These are phyloP conservation scores for Chaetodon auriga DNA, from an alignment of 2,113 vertebrate species.

Conservation along the genomic window DNA sequence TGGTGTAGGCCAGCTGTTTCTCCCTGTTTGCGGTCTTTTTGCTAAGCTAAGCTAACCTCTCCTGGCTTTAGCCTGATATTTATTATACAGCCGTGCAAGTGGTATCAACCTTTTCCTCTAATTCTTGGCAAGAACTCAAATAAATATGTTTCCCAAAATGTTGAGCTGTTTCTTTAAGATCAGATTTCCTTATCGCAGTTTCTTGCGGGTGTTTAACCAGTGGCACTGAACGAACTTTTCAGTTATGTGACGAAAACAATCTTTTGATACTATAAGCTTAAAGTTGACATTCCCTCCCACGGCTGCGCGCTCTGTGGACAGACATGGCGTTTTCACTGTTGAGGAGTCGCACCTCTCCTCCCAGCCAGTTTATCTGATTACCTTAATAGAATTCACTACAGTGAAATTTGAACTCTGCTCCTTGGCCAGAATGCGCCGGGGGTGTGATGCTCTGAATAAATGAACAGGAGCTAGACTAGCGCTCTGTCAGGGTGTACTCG, in stretches of 20 bases:
- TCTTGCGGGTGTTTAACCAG: not conserved
- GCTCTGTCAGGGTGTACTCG: slow-evolving; percentile 37
- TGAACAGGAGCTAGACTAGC: slow-evolving; percentile 56
- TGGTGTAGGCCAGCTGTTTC: not conserved
- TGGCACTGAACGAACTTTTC: not conserved
- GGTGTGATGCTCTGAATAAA: slow-evolving; percentile 56
- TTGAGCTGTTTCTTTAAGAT: not conserved
- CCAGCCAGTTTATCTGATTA: slow-evolving; percentile 60
- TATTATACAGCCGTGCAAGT: too few species aligned
- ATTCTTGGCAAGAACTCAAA: not conserved
- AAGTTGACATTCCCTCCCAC: slow-evolving; percentile 11
- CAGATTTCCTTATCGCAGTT: not conserved
- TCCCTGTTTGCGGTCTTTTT: not conserved
- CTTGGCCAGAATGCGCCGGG: slow-evolving; percentile 35
- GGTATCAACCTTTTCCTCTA: too few species aligned
- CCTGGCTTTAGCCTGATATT: not conserved
- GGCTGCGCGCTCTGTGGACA: not conserved
- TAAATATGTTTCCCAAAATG: not conserved
- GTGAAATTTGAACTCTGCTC: slow-evolving; percentile 60
- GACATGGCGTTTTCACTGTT: slow-evolving; percentile 1
- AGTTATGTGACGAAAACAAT: slow-evolving; percentile 1
- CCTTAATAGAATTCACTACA: slow-evolving; percentile 54
- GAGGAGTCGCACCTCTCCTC: slow-evolving; percentile 40
- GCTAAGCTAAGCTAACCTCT: not conserved
- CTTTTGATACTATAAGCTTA: too few species aligned